A percentile compares a stretch with the other conserved stretches of the same genome.
Evolutionary conservation across 1,140 invertebrate species (phyloP).

Genomic region (Scaptomyza hsui): DNA sequence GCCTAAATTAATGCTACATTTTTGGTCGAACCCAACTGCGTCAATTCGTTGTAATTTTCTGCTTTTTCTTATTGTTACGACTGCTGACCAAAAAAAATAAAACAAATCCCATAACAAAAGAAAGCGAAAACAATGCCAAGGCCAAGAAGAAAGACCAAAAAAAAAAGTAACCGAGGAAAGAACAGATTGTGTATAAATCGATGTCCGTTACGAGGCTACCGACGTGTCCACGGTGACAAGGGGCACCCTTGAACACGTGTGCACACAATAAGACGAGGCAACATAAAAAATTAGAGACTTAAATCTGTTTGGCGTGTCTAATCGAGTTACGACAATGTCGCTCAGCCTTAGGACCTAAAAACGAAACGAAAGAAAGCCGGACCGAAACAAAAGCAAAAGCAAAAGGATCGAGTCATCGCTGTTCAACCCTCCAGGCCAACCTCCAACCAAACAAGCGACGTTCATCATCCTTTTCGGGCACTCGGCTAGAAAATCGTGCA

Average conservation of each 20-base stretch:
- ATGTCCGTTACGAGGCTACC: conserved; percentile 47
- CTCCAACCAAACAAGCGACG: conserved; percentile 23
- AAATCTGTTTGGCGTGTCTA: conserved; percentile 71
- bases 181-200: conserved; percentile 13
- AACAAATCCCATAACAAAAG: conserved; percentile 52
- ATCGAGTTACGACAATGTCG: conserved; percentile 81
- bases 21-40: conserved; percentile 14
- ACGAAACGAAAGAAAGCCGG: conserved; percentile 24
- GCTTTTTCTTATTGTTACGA: conserved; percentile 21
- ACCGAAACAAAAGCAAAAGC: conserved; percentile 23
- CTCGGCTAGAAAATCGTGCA: conserved; percentile 67
- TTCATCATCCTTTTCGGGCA: conserved; percentile 47
- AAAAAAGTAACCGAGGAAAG: conserved; percentile 12
- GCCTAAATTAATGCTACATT: conserved; percentile 26
- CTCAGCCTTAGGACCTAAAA: conserved; percentile 51
- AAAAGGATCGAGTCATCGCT: conserved; percentile 65
- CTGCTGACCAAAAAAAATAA: conserved; percentile 18
- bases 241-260: conserved; percentile 73
- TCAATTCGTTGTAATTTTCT: conserved; percentile 48
- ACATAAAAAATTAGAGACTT: conserved; percentile 76
- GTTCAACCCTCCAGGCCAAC: conserved; percentile 17
- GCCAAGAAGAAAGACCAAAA: conserved; percentile 36
- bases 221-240: conserved; percentile 27
- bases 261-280: conserved; percentile 74
- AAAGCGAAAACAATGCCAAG: conserved; percentile 80